Evolutionary conservation across 1,140 invertebrate species (phyloP), one percentile per base, ranked within the genome.

Genomic region (Zaprionus vittiger): DNA sequence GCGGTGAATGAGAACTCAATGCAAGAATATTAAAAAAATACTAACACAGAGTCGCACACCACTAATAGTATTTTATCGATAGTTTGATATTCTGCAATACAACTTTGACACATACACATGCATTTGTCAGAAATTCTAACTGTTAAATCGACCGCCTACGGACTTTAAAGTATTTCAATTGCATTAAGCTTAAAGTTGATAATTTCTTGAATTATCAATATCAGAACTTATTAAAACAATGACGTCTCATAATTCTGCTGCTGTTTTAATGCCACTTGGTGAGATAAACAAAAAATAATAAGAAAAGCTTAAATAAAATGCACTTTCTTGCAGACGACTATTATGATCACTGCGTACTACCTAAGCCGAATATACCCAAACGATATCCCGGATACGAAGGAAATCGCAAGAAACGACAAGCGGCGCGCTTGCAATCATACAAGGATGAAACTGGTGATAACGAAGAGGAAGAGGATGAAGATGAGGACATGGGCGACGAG

Each of bases 261-360:
- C 38, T 5, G 52, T 56, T 4, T 26, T 77, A 14, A 52, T 84
- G 70, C 11, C 74, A 5, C 47, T 84, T 5, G 81, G 81, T 84
- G 55, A 24, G 22, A 11, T 20, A 1, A 2, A 14, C 41, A 47
- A 47, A 47, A 17, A 9, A 4, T 5, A n/a, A 24, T 20, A 7
- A n/a, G 20, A 3, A 24, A 28, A 47, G 22, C 26, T 7, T 14
- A 52, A 64, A 24, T 20, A 34, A 31, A n/a, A 31, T 34, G 24
- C 6, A 5, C 17, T 9, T 59, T 38, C 5, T 22, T 47, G 0
- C 24, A 86, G 83, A 86, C 31, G 80, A 82, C 6, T 86, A 82
- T 22, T 80, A 64, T 26, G 15, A 72, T 1, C 49, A 77, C 2
- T 86, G 41, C 17, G 83, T 86, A 2, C 0, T 54, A 1, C 69